These are phyloP conservation scores for Microcebus tavaratra DNA, from an alignment of 2,113 vertebrate genomes.

Conservation along the genomic window DNA sequence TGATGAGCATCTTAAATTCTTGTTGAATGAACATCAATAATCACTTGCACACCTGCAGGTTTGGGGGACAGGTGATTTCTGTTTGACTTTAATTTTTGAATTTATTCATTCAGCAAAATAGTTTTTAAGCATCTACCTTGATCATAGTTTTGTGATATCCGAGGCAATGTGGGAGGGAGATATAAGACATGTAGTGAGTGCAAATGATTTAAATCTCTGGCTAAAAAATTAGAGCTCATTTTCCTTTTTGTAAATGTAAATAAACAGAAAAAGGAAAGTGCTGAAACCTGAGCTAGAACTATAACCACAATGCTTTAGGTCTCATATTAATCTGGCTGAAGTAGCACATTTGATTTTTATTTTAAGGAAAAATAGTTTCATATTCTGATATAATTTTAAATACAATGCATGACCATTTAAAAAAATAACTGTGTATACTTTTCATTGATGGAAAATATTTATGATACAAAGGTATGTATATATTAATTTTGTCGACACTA, in stretches of 20 bases:
- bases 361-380: slow-evolving; percentile 24
- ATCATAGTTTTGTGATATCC: slow-evolving; percentile 35
- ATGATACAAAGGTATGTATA: not conserved
- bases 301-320: not conserved
- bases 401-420: not conserved
- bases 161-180: not conserved
- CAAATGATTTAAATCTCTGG: not conserved
- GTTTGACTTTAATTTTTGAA: slow-evolving; percentile 29
- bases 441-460: not conserved
- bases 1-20: slow-evolving; percentile 10
- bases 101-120: slow-evolving; percentile 23
- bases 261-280: slow-evolving; percentile 13
- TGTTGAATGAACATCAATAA: not conserved
- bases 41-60: not conserved
- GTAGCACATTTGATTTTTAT: slow-evolving; percentile 11
- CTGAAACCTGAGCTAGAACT: slow-evolving; percentile 5
- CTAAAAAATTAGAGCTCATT: not conserved
- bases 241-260: slow-evolving; percentile 13
- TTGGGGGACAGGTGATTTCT: slow-evolving; percentile 21
- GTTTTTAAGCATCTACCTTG: slow-evolving; percentile 29
- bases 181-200: not conserved
- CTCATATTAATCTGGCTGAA: not conserved
- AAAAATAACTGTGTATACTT: not conserved
- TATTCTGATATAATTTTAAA: slow-evolving; percentile 4
- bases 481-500: not conserved